These are phyloP conservation scores for Trigoniulus corallinus DNA, from an alignment of 1,140 invertebrate genomes.

Conservation along the genomic window DNA sequence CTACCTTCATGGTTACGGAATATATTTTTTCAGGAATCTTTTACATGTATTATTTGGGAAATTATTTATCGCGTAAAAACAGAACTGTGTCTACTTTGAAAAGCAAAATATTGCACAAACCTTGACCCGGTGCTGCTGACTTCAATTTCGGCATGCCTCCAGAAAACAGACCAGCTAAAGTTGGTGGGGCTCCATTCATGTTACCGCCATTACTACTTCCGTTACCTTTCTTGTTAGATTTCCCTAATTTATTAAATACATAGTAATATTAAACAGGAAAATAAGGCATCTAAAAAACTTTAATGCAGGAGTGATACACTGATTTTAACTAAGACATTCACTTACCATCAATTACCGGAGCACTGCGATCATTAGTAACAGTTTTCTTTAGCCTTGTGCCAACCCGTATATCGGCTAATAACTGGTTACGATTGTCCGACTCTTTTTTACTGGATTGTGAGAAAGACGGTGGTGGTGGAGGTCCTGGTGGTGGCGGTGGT, in stretches of 20 bases:
- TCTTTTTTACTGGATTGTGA: conserved; percentile 14
- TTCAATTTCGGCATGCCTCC: conserved; percentile 75
- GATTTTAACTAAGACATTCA: too few relatives aligned
- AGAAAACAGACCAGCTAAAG: conserved; percentile 60
- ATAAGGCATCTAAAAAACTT: background rate
- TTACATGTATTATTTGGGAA: background rate
- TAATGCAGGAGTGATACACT: conserved; percentile 12
- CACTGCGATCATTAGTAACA: conserved; percentile 73
- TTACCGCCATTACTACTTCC: conserved; percentile 8
- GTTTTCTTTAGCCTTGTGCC: conserved; percentile 69
- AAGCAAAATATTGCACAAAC: conserved; percentile 5
- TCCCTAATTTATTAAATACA: conserved; percentile 1
- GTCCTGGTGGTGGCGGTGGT: background rate
- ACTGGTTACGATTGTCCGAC: conserved; percentile 40
- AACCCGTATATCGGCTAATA: conserved; percentile 64
- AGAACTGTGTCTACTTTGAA: background rate
- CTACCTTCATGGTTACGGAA: background rate
- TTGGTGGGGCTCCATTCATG: conserved; percentile 18
- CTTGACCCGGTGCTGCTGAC: conserved; percentile 44
- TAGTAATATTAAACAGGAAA: background rate
- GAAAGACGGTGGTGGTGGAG: background rate
- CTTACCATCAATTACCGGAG: conserved; percentile 51
- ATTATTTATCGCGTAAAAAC: background rate
- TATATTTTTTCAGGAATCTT: background rate
- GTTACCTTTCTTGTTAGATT: background rate